Evolutionary conservation across 2,113 vertebrate species (phyloP), one percentile per base, ranked within the genome.

Genomic region (Aix galericulata): DNA sequence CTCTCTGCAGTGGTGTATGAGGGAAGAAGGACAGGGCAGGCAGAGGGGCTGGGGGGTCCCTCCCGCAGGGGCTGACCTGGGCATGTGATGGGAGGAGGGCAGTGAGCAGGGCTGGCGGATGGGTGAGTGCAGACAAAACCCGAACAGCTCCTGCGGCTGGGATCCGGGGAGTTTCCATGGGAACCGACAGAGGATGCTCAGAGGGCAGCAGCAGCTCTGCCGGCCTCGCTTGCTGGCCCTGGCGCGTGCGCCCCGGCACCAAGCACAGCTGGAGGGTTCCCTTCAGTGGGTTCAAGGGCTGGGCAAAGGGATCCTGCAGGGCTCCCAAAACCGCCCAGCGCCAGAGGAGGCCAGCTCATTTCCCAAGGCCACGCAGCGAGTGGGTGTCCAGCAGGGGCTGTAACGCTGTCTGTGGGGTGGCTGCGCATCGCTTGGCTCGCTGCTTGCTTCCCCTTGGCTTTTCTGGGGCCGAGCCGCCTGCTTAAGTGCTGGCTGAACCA

Each of bases 141-240:
- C 0, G 2, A 79, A 17, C 0, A 64, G 82, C 55, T 94, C 2
- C 0, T 0, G 81, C 81, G 63, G 42, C 48, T 16, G 32, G 1
- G 58, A 86, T 69, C 86, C 3, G 0, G 80, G 26, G 72, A 38
- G 96, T 97, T 97, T 1, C 95, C 91, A 97, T 95, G 94, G 96
- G 83, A 97, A 97, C 94, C 0, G 34, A 44, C 1, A 7, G 68
- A 94, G 92, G 96, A 96, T 96, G 95, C 88, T 95, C 18, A 0
- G 64, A 7, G 72, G 73, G 38, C 69, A 62, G 31, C 1, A 26
- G 17, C 50, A 5, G 78, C 48, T 31, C 72, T 23, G 46, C 53
- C 1, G 4, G 22, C n/a, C 6, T 1, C 17, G 52, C 60, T 87
- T 58, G 14, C 1, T 7, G 34, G 76, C 40, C 60, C 13, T 3